Evolutionary conservation across 2,888 invertebrate genomes (phyloP).

Genomic region (Adelognathus sp.): DNA sequence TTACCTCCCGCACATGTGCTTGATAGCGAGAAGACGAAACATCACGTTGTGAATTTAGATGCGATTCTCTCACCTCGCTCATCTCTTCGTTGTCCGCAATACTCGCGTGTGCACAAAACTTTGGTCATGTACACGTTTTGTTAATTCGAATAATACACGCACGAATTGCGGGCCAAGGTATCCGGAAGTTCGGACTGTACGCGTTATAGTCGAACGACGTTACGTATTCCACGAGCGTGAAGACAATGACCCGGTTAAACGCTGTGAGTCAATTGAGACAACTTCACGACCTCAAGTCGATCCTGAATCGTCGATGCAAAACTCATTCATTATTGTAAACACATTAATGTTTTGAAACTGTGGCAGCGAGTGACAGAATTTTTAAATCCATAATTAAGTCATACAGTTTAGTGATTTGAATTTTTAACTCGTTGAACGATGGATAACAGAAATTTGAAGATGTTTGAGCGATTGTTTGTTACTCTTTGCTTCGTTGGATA

Average conservation of each 20-base stretch:
- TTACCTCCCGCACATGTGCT: background rate
- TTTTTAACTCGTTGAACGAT: too few species aligned
- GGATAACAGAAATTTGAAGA: too few species aligned
- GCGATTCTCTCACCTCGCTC: background rate
- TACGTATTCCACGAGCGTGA: slow-evolving; percentile 61
- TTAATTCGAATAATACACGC: slow-evolving; percentile 27
- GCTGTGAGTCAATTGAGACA: slow-evolving; percentile 53
- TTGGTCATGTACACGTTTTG: slow-evolving; percentile 4
- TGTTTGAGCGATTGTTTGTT: too few species aligned
- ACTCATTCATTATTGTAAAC: too few species aligned
- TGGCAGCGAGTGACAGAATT: too few species aligned
- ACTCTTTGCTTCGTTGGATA: too few species aligned
- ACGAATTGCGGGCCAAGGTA: slow-evolving; percentile 38
- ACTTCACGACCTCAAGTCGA: slow-evolving; percentile 9
- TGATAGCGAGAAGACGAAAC: slow-evolving; percentile 43
- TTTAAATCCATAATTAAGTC: too few species aligned
- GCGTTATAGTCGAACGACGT: slow-evolving; percentile 25
- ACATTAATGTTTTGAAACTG: too few species aligned
- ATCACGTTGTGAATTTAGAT: slow-evolving; percentile 23
- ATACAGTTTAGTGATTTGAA: too few species aligned
- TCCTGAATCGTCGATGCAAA: slow-evolving; percentile 62
- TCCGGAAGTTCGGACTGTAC: slow-evolving; percentile 28
- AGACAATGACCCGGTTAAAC: slow-evolving; percentile 69
- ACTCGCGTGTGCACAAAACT: background rate
- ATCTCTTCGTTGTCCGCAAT: background rate